Percentiles rank a stretch among this genome's conserved stretches.
Conservation (phyloP, 2,888 invertebrate genomes). For the Drosophila austrosaltans region DNA sequence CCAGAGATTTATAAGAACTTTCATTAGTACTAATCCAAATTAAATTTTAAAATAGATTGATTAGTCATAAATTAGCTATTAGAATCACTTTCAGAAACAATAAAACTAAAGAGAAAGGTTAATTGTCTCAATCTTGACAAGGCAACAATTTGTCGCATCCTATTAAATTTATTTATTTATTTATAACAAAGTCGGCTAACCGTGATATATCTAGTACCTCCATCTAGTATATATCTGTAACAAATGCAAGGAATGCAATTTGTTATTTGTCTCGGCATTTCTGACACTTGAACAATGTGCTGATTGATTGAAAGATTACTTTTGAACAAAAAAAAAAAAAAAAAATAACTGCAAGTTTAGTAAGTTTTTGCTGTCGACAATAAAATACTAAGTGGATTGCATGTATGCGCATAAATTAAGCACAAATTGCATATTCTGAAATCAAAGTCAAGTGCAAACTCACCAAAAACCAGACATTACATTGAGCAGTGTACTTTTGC, state of each 20-base stretch:
- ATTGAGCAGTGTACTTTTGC: constrained; percentile 94
- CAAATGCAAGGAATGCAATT: constrained; percentile 19
- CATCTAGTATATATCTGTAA: not conserved
- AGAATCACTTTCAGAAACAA: too few species aligned
- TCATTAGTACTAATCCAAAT: too few species aligned
- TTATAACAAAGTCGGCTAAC: not conserved
- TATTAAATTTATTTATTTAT: not conserved
- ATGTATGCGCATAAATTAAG: constrained; percentile 20
- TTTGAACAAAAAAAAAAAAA: constrained; percentile 31
- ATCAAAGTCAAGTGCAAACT: constrained; percentile 82
- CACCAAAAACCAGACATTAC: constrained; percentile 95
- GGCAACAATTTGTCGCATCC: not conserved
- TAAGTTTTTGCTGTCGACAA: constrained; percentile 19
- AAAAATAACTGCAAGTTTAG: constrained; percentile 20
- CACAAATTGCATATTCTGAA: constrained; percentile 1
- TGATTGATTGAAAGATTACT: constrained; percentile 40
- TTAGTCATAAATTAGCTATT: too few species aligned
- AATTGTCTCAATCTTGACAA: too few species aligned
- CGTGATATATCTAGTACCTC: not conserved
- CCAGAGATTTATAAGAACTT: too few species aligned
- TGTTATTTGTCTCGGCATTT: constrained; percentile 12
- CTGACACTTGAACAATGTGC: constrained; percentile 31
- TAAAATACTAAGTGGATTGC: constrained; percentile 22
- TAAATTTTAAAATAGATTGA: too few species aligned
- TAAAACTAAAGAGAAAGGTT: too few species aligned